These are phyloP conservation scores for Torymus tubicola DNA, from an alignment of 2,888 invertebrate genomes.

Conservation along the genomic window DNA sequence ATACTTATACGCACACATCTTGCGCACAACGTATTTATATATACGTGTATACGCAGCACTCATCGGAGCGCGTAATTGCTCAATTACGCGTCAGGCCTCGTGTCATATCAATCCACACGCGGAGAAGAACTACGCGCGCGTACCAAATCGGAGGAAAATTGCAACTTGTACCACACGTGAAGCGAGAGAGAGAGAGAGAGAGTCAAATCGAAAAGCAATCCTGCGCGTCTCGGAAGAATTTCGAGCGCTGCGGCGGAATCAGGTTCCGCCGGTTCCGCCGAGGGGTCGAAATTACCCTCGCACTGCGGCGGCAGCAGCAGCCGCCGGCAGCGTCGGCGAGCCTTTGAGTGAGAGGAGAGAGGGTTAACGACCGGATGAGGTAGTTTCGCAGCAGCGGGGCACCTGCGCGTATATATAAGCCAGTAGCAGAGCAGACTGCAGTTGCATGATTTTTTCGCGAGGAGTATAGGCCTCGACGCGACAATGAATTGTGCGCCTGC, in stretches of 20 bases:
- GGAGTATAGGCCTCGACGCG: too few relatives aligned
- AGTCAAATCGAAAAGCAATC: constrained; percentile 42
- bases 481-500: too few relatives aligned
- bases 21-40: neutral
- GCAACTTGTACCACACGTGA: too few relatives aligned
- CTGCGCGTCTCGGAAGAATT: constrained; percentile 8
- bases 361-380: too few relatives aligned
- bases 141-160: neutral
- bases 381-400: neutral
- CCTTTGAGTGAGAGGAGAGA: too few relatives aligned
- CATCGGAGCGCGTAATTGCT: constrained; percentile 33
- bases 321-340: neutral
- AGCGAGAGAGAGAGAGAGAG: too few relatives aligned
- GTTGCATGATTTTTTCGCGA: too few relatives aligned
- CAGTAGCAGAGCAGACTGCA: too few relatives aligned
- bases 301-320: neutral
- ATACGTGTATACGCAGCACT: neutral
- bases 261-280: constrained; percentile 8
- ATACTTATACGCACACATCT: too few relatives aligned
- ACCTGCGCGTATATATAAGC: constrained; percentile 20
- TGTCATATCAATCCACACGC: neutral
- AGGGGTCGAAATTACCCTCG: neutral
- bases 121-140: neutral
- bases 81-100: constrained; percentile 28
- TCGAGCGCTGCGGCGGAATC: neutral